A percentile compares a stretch with the other conserved stretches of the same genome.
phyloP scores from a whole-genome alignment of 2,113 vertebrate species.

The Brienomyrus longianalis region DNA sequence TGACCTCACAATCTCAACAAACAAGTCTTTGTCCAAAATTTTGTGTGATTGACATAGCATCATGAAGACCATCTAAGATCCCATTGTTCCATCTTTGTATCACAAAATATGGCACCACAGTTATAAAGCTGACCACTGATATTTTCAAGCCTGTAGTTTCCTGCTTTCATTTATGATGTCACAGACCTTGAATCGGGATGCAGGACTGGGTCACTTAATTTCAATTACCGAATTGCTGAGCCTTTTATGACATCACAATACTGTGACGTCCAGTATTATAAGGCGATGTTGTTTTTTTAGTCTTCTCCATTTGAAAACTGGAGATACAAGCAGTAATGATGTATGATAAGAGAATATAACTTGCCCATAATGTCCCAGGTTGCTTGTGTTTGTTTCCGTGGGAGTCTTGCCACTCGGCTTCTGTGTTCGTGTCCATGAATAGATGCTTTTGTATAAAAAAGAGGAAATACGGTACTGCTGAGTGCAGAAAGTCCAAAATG shows the following conservation, averaged over 20 bases:
- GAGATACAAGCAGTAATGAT: background rate
- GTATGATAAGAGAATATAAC: background rate
- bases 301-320: background rate
- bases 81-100: background rate
- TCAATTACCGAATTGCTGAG: background rate
- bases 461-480: background rate
- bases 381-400: background rate
- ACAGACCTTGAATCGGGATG: background rate
- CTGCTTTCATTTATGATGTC: background rate
- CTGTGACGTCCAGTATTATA: background rate
- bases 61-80: background rate
- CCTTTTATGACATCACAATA: background rate
- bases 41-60: background rate
- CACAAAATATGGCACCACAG: background rate
- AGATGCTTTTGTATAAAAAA: background rate
- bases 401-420: background rate
- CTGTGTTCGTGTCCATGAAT: background rate
- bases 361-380: background rate
- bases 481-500: background rate
- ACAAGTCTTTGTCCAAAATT: background rate
- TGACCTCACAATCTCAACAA: background rate
- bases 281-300: background rate
- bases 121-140: background rate
- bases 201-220: background rate
- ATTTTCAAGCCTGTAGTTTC: background rate